Evolutionary conservation across 2,113 vertebrate genomes (phyloP).

Genomic region (Tachysurus vachellii): DNA sequence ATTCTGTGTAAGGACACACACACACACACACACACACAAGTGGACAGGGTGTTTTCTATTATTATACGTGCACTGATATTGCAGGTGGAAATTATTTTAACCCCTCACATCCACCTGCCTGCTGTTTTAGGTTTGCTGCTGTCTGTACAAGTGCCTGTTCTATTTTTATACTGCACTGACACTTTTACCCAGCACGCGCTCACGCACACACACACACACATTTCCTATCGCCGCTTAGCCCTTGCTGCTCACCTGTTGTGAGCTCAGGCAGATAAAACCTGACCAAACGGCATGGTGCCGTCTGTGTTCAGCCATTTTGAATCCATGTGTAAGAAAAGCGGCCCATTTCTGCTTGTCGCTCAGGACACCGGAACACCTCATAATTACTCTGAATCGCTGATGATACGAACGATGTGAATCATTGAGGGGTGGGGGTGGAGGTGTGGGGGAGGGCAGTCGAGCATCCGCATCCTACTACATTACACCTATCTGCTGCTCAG

Average conservation of each 20-base stretch:
- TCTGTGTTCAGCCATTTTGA: conserved; percentile 16
- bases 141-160: neutral
- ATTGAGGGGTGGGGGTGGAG: no score
- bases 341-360: conserved; percentile 7
- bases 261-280: neutral
- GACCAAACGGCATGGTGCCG: neutral
- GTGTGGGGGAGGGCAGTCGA: neutral
- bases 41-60: neutral
- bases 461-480: conserved; percentile 42
- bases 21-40: neutral
- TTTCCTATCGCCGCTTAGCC: neutral
- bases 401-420: conserved; percentile 36
- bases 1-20: neutral
- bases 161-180: neutral
- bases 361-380: conserved; percentile 24
- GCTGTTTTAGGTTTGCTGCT: conserved; percentile 39
- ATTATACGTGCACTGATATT: neutral
- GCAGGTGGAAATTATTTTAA: neutral
- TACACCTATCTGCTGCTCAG: conserved; percentile 28
- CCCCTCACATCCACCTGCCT: conserved; percentile 36
- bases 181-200: neutral
- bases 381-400: conserved; percentile 31
- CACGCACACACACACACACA: no score
- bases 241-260: neutral
- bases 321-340: conserved; percentile 3